These are phyloP conservation scores for Agrochola litura DNA, from an alignment of 2,888 invertebrate genomes.

Conservation along the genomic window DNA sequence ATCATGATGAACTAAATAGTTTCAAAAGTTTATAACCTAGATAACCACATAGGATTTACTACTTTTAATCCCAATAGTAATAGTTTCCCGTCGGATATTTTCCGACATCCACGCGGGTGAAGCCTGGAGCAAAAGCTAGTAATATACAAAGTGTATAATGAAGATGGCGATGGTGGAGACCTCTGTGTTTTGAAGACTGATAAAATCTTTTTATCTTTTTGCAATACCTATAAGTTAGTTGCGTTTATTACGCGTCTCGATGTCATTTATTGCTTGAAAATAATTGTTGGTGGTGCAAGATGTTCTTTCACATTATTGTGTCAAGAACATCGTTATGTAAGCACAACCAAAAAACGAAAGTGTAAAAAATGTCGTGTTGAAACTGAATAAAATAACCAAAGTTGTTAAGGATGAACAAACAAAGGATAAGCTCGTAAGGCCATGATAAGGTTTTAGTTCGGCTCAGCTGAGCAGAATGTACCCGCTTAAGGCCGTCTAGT, in stretches of 20 bases:
- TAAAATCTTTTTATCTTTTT: neutral
- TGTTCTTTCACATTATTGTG: neutral
- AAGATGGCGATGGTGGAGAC: no score
- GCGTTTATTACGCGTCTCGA: neutral
- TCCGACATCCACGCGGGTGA: no score
- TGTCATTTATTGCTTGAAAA: neutral
- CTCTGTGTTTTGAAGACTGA: neutral
- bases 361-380: neutral
- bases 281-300: neutral
- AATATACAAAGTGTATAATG: neutral
- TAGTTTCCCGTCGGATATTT: no score
- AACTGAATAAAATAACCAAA: constrained; percentile 50
- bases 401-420: constrained; percentile 72
- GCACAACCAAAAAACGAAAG: constrained; percentile 4
- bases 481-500: constrained; percentile 74
- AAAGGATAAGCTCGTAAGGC: constrained; percentile 74
- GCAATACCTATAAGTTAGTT: neutral
- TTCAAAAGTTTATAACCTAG: no score
- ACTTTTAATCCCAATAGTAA: no score
- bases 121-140: no score
- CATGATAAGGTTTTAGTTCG: constrained; percentile 79
- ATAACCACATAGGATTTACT: no score
- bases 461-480: constrained; percentile 72
- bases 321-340: neutral
- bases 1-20: no score